Base-by-base conservation (phyloP, 1,140 invertebrate genomes). In the Caenorhabditis latens region DNA sequence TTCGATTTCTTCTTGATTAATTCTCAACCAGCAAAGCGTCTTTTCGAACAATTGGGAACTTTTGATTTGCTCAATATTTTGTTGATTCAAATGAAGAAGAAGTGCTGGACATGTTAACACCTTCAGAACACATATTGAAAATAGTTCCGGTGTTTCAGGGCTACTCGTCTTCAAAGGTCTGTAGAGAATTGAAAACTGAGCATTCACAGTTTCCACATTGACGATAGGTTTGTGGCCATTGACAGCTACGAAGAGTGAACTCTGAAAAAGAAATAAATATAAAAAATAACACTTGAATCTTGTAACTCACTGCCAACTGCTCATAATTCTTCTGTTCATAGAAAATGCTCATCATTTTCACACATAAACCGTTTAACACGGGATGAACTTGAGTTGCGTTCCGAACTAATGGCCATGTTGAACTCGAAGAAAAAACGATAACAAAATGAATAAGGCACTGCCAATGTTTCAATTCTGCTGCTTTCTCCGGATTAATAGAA, bases 351-450 rank as follows among this genome's bases (percentile, higher is more conserved):
- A 32, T 84, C 79, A 89, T 89, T 65, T 89, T 89, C 1, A 48
- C 8, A 21, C 87, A 89, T 24, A 89, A 63, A 8, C 75, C 84
- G 46, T 89, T 89, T n/a, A 89, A 85, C 14, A 89, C 85, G 5
- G 84, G 19, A n/a, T 84, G 65, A 19, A 89, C 85, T 71, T 87
- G 82, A 16, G 84, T 63, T 16, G 83, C 61, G 19, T 43, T 53
- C 21, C 83, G 84, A 24, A 89, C 79, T 2, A 89, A 55, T 19
- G 53, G n/a, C 89, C 89, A 89, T 11, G 65, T 82, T 9, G 87
- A 83, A 50, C 85, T 46, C 16, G 88, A 79, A n/a, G 84, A 86
- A 53, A 89, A 89, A 1, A 84, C 61, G 43, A 87, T 63, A n/a
- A 89, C 24, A 46, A 87, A 87, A 84, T 88, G 84, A 48, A 89